phyloP scores from a whole-genome alignment of 2,888 invertebrate species.

The Metallyticus violacea region DNA sequence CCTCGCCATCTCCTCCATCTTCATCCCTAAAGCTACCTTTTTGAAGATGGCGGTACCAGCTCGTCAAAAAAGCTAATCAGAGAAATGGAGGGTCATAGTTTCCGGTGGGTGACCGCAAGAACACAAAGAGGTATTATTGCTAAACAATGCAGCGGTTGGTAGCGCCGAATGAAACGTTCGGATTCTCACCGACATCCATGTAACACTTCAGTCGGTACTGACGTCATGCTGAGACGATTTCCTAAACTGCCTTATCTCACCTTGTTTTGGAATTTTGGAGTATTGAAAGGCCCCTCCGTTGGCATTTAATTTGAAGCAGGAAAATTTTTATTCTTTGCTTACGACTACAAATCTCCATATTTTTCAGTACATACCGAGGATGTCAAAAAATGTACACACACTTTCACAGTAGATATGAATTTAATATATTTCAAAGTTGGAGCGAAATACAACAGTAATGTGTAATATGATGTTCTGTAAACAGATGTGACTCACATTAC shows the following conservation, averaged over 20 bases:
- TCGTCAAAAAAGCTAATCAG: neutral
- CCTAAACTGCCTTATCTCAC: neutral
- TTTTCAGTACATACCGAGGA: too few species aligned
- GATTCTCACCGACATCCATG: neutral
- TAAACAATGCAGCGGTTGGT: conserved; percentile 29
- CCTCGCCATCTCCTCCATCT: neutral
- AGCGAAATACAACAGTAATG: too few species aligned
- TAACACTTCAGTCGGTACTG: neutral
- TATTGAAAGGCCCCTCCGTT: too few species aligned
- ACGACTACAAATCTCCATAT: too few species aligned
- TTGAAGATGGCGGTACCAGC: neutral
- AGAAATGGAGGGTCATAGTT: conserved; percentile 1
- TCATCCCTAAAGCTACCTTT: neutral
- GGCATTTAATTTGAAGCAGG: too few species aligned
- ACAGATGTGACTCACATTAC: too few species aligned
- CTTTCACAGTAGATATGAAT: too few species aligned
- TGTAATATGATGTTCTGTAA: too few species aligned
- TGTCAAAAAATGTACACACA: too few species aligned
- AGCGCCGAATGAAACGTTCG: neutral
- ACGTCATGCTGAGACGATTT: neutral
- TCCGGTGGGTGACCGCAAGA: neutral
- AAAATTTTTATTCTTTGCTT: too few species aligned
- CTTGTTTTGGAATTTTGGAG: neutral
- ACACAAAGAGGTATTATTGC: conserved; percentile 30
- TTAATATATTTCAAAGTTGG: too few species aligned